phyloP scores from a whole-genome alignment of 2,797 vertebrate species.

The Notoglanidium macrostoma region DNA sequence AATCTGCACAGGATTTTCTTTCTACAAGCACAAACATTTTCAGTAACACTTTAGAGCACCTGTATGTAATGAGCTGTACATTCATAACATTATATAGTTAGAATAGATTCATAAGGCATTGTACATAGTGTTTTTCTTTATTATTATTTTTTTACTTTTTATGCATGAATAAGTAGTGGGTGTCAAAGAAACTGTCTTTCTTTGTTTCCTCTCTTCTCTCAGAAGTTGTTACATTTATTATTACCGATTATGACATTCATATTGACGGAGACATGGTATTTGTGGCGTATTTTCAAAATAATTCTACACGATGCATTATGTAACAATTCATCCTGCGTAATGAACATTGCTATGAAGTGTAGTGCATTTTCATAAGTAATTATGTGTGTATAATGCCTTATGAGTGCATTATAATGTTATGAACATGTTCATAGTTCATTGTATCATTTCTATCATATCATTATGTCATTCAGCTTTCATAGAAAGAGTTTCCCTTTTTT shows the following conservation, averaged over 20 bases:
- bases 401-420: neutral
- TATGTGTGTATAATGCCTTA: neutral
- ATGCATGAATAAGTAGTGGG: neutral
- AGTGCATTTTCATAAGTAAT: neutral
- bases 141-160: neutral
- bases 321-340: neutral
- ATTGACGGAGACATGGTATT: neutral
- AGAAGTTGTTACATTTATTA: neutral
- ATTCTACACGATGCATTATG: neutral
- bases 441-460: neutral
- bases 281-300: neutral
- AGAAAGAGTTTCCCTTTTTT: neutral
- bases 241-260: neutral
- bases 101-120: neutral
- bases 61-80: neutral
- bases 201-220: neutral
- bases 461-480: neutral
- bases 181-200: neutral
- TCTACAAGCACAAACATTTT: constrained; percentile 29
- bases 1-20: constrained; percentile 11
- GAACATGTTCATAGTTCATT: neutral
- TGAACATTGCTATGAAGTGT: neutral
- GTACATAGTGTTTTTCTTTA: too few species aligned
- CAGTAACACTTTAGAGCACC: neutral
- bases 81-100: neutral